These are phyloP conservation scores for Liodrosophila aerea DNA, from an alignment of 2,888 invertebrate genomes.

Conservation along the genomic window DNA sequence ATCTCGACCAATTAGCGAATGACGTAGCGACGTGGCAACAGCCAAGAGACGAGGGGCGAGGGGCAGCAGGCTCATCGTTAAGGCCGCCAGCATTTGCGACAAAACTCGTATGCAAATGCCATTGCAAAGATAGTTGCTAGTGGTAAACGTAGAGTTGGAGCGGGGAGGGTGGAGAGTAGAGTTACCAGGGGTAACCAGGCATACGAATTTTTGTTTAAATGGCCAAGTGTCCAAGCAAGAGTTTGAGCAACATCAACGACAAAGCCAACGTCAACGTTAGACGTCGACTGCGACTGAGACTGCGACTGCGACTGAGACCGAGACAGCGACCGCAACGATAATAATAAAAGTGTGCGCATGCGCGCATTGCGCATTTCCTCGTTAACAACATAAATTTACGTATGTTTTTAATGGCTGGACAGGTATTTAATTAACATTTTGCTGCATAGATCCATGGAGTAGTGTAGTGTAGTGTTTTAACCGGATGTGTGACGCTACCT, in stretches of 20 bases:
- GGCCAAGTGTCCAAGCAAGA: slow-evolving; percentile 50
- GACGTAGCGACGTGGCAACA: slow-evolving; percentile 66
- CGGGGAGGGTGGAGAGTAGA: slow-evolving; percentile 3
- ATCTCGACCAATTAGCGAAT: slow-evolving; percentile 75
- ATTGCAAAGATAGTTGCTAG: slow-evolving; percentile 28
- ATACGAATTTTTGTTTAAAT: slow-evolving; percentile 32
- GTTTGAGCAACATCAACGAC: slow-evolving; percentile 49
- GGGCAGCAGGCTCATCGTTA: slow-evolving; percentile 21
- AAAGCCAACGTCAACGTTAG: slow-evolving; percentile 14
- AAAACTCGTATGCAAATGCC: slow-evolving; percentile 67
- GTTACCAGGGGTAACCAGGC: too few relatives aligned
- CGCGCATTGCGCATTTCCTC: slow-evolving; percentile 72
- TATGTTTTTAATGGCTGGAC: slow-evolving; percentile 72
- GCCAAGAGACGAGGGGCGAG: slow-evolving; percentile 14
- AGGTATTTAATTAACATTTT: slow-evolving; percentile 77
- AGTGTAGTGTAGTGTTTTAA: slow-evolving; percentile 41
- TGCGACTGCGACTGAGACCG: slow-evolving; percentile 23
- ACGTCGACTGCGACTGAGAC: slow-evolving; percentile 10
- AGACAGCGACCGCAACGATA: slow-evolving; percentile 23
- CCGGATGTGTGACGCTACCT: slow-evolving; percentile 55
- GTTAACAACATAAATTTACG: slow-evolving; percentile 77
- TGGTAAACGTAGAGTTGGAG: background rate
- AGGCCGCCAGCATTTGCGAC: slow-evolving; percentile 50
- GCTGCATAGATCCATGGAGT: slow-evolving; percentile 36
- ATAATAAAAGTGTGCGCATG: slow-evolving; percentile 73